phyloP scores from a whole-genome alignment of 2,113 vertebrate genomes.

The Otocyon megalotis region DNA sequence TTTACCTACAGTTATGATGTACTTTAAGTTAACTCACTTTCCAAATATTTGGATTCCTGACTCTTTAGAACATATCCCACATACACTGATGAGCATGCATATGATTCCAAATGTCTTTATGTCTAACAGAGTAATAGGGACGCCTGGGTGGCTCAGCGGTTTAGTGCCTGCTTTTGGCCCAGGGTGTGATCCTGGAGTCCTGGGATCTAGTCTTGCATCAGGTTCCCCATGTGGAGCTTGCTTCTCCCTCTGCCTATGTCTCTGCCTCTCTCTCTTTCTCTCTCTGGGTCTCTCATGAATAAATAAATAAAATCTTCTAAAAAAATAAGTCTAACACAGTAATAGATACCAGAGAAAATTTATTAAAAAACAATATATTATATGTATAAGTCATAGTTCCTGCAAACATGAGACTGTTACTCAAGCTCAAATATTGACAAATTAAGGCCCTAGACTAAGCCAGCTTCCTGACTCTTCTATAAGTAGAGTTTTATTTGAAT shows the following conservation, averaged over 20 bases:
- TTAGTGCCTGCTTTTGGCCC: too few relatives aligned
- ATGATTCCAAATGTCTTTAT: background rate
- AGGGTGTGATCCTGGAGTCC: too few relatives aligned
- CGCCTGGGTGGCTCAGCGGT: too few relatives aligned
- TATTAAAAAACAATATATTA: background rate
- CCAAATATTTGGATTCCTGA: background rate
- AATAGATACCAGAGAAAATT: background rate
- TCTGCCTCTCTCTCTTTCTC: too few relatives aligned
- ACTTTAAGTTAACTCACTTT: background rate
- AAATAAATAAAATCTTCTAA: too few relatives aligned
- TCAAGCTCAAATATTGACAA: background rate
- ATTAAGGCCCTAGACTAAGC: background rate
- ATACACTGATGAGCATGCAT: background rate
- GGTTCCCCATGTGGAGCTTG: too few relatives aligned
- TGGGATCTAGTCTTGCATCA: too few relatives aligned
- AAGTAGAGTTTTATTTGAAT: slow-evolving; percentile 3
- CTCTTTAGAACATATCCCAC: background rate
- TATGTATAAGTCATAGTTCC: background rate
- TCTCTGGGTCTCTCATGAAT: too few relatives aligned
- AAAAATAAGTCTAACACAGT: background rate
- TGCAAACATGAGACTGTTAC: background rate
- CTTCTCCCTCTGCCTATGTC: too few relatives aligned
- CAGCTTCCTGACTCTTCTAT: background rate
- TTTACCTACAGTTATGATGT: background rate
- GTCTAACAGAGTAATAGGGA: background rate